Conservation (phyloP, 1,140 invertebrate genomes). For the Eulimnadia texana region DNA sequence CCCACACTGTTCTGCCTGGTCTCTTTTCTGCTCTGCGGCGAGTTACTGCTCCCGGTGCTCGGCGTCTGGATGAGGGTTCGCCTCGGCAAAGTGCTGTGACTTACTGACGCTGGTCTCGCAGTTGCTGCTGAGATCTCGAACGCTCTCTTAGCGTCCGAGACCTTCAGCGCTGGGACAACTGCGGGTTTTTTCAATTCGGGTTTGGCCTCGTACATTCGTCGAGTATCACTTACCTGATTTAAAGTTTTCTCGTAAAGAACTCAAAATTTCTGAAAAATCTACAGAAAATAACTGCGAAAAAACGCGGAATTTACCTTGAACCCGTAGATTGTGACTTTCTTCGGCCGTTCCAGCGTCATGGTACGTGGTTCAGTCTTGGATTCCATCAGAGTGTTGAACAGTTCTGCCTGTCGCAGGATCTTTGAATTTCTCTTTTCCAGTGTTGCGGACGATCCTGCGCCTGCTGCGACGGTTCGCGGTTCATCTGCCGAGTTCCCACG, state of each 20-base stretch:
- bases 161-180: conserved; percentile 23
- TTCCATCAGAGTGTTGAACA: conserved; percentile 34
- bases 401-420: conserved; percentile 15
- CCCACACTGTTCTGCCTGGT: not conserved
- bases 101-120: conserved; percentile 4
- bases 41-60: not conserved
- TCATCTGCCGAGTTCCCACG: not conserved
- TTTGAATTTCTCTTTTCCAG: conserved; percentile 11
- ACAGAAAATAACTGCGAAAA: not conserved
- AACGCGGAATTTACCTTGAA: conserved; percentile 6
- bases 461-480: not conserved
- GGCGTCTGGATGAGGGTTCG: conserved; percentile 16
- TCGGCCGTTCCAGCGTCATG: conserved; percentile 23
- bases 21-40: conserved; percentile 8
- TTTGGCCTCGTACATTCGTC: conserved; percentile 13
- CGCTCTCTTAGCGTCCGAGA: conserved; percentile 25
- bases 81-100: conserved; percentile 6
- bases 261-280: no score
- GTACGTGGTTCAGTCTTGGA: conserved; percentile 51
- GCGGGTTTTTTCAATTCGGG: conserved; percentile 19
- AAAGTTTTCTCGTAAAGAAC: not conserved
- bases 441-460: conserved; percentile 2
- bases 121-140: conserved; percentile 22
- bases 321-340: conserved; percentile 17
- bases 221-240: conserved; percentile 10